A percentile compares a stretch with the other conserved stretches of the same genome.
phyloP scores from a whole-genome alignment of 2,797 vertebrate genomes.

The Xiphorhynchus erythropygius region DNA sequence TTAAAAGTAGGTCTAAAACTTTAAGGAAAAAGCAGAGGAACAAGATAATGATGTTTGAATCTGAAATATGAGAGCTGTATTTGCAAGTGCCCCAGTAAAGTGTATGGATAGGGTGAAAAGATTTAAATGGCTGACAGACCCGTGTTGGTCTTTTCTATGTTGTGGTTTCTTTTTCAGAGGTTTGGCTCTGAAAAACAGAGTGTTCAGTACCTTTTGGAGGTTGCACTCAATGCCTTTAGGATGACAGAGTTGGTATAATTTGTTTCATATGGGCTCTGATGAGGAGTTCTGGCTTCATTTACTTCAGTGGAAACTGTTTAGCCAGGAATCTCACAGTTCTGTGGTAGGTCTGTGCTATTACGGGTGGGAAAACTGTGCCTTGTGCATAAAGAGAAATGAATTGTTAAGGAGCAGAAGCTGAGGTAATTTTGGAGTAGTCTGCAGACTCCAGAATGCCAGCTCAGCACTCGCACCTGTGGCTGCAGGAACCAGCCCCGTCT shows the following conservation, averaged over 20 bases:
- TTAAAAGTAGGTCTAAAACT: background rate
- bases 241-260: background rate
- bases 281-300: background rate
- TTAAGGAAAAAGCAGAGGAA: background rate
- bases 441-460: background rate
- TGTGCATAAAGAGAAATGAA: background rate
- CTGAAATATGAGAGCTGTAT: background rate
- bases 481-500: background rate
- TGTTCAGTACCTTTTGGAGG: background rate
- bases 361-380: background rate
- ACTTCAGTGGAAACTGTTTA: background rate
- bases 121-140: background rate
- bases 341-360: background rate
- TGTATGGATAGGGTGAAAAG: background rate
- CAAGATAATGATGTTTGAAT: background rate
- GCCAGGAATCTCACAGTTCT: background rate
- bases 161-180: background rate
- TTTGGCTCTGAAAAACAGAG: no score
- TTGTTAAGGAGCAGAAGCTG: background rate
- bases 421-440: background rate
- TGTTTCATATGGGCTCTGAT: background rate
- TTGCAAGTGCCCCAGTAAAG: background rate
- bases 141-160: accelerated
- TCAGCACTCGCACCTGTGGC: background rate
- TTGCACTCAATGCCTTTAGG: background rate